Percentiles rank a stretch among this genome's conserved stretches.
phyloP scores from a whole-genome alignment of 2,113 vertebrate species.

The Neotoma lepida region DNA sequence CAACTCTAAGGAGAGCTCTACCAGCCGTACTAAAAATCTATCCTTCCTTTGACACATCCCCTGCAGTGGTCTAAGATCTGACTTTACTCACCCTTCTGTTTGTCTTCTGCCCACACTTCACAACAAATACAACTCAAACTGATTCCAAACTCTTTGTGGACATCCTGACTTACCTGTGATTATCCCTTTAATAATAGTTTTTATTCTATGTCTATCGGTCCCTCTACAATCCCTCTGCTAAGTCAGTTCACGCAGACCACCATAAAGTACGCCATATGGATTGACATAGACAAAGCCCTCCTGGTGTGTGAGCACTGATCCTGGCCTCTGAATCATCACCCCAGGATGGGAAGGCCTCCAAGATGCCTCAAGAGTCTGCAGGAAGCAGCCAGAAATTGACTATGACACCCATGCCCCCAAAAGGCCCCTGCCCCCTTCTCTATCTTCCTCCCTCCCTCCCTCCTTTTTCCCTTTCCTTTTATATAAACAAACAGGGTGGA shows the following conservation, averaged over 20 bases:
- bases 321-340: background rate
- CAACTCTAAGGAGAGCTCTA: background rate
- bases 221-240: too few relatives aligned
- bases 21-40: background rate
- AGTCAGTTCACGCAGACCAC: background rate
- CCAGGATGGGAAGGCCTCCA: background rate
- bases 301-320: too few relatives aligned
- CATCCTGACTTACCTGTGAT: background rate
- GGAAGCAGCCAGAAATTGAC: background rate
- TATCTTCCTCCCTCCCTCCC: background rate
- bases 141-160: background rate
- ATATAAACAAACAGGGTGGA: background rate
- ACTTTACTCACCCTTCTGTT: too few relatives aligned
- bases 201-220: too few relatives aligned
- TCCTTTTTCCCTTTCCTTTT: background rate
- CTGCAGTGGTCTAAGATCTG: too few relatives aligned
- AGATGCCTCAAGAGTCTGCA: background rate
- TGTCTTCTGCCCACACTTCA: too few relatives aligned
- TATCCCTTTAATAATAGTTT: too few relatives aligned
- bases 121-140: background rate
- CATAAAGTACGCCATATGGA: rapidly evolving
- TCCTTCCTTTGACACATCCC: background rate
- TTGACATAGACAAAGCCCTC: background rate
- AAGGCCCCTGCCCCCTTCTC: background rate
- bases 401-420: background rate